A percentile compares a stretch with the other conserved stretches of the same genome.
These are phyloP conservation scores for Chrysogorgia sp. DNA, from an alignment of 92 coral and sea anemone genomes.

Conservation along the genomic window DNA sequence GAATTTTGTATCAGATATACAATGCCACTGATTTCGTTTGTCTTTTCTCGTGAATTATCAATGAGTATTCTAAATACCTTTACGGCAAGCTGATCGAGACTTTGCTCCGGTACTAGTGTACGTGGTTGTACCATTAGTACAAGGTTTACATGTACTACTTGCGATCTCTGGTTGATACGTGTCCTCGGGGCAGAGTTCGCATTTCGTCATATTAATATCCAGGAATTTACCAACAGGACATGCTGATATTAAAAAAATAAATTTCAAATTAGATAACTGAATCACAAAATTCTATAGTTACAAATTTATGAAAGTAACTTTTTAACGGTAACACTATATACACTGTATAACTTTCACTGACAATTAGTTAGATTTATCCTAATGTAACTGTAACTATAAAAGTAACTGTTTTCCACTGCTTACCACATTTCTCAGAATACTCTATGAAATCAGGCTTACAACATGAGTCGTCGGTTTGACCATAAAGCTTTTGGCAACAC, in stretches of 20 bases:
- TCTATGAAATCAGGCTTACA: conserved; percentile 27
- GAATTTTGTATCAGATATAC: too few relatives aligned
- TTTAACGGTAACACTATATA: too few relatives aligned
- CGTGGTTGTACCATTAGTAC: conserved; percentile 14
- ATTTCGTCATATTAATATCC: background rate
- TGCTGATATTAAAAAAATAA: conserved; percentile 18
- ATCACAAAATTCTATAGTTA: too few relatives aligned
- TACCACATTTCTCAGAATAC: conserved; percentile 7
- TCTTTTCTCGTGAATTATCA: too few relatives aligned
- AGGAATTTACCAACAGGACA: conserved; percentile 8
- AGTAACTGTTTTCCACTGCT: background rate
- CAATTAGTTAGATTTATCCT: too few relatives aligned
- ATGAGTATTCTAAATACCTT: too few relatives aligned
- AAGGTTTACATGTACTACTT: conserved; percentile 4
- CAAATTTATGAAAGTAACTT: background rate
- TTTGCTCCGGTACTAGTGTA: conserved; percentile 9
- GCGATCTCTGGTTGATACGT: conserved; percentile 13
- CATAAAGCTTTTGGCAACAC: conserved; percentile 2
- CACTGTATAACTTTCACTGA: too few relatives aligned
- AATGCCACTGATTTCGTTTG: too few relatives aligned
- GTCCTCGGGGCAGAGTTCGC: conserved; percentile 23
- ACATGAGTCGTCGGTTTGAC: background rate
- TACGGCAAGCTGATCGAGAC: background rate
- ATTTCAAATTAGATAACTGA: too few relatives aligned
- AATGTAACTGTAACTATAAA: background rate